Conservation (phyloP, 2,113 vertebrate genomes). For the Toxotes chatareus region DNA sequence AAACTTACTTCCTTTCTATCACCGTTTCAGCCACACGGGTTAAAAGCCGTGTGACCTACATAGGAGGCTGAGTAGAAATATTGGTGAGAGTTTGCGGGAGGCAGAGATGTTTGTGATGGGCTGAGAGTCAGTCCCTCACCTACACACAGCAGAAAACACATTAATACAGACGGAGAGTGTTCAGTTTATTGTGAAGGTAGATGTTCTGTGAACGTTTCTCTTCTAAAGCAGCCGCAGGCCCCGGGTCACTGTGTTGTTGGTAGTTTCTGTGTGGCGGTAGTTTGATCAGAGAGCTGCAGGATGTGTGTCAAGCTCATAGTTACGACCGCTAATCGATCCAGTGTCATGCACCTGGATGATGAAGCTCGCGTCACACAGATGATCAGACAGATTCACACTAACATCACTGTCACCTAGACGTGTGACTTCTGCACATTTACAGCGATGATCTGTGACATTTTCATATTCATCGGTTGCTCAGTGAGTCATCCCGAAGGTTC, state of each 20-base stretch:
- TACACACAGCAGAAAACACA: neutral
- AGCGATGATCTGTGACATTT: neutral
- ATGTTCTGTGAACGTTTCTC: neutral
- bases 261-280: too few relatives aligned
- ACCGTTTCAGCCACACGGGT: constrained; percentile 34
- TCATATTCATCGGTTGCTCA: too few relatives aligned
- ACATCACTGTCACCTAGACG: neutral
- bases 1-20: constrained; percentile 34
- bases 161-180: neutral
- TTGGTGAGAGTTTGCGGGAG: constrained; percentile 16
- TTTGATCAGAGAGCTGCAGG: too few relatives aligned
- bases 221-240: too few relatives aligned
- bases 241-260: too few relatives aligned
- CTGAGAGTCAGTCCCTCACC: neutral
- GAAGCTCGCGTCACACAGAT: too few relatives aligned
- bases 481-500: neutral
- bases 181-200: neutral
- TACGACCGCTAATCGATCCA: too few relatives aligned
- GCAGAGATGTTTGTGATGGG: neutral
- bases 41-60: constrained; percentile 74
- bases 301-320: too few relatives aligned
- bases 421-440: neutral
- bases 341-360: too few relatives aligned
- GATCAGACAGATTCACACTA: too few relatives aligned
- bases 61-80: constrained; percentile 18